Evolutionary conservation across 2,113 vertebrate genomes (phyloP).

Genomic region (Pterocles orientalis): DNA sequence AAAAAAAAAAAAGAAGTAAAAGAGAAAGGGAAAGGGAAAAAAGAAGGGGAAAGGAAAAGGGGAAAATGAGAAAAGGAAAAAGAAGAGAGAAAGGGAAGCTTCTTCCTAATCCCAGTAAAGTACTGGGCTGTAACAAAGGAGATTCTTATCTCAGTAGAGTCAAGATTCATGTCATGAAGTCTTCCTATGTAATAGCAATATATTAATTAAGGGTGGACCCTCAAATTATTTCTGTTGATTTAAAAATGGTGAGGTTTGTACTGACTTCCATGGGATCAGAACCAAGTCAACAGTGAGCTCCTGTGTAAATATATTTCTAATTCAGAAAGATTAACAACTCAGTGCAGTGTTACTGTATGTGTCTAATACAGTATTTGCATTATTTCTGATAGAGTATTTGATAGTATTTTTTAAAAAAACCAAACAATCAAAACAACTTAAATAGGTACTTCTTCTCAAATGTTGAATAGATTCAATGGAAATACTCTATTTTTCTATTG

Average conservation of each 20-base stretch:
- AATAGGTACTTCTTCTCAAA: neutral
- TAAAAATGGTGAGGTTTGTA: neutral
- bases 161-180: neutral
- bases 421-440: neutral
- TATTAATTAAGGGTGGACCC: neutral
- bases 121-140: neutral
- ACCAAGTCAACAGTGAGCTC: neutral
- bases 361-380: neutral
- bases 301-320: constrained; percentile 7
- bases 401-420: neutral
- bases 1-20: too few species aligned
- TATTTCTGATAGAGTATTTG: neutral
- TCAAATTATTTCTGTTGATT: neutral
- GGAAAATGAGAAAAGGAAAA: neutral
- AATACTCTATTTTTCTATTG: neutral
- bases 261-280: neutral
- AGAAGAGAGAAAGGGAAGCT: neutral
- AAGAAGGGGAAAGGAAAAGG: neutral
- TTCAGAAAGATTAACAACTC: constrained; percentile 19
- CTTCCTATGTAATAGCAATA: neutral
- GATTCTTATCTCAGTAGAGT: neutral
- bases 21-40: neutral
- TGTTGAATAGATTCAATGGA: neutral
- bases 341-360: neutral
- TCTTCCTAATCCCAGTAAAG: neutral